A percentile compares a stretch with the other conserved stretches of the same genome.
Evolutionary conservation across 1,140 invertebrate species (phyloP).

Genomic region (Wiebesia pumilae): DNA sequence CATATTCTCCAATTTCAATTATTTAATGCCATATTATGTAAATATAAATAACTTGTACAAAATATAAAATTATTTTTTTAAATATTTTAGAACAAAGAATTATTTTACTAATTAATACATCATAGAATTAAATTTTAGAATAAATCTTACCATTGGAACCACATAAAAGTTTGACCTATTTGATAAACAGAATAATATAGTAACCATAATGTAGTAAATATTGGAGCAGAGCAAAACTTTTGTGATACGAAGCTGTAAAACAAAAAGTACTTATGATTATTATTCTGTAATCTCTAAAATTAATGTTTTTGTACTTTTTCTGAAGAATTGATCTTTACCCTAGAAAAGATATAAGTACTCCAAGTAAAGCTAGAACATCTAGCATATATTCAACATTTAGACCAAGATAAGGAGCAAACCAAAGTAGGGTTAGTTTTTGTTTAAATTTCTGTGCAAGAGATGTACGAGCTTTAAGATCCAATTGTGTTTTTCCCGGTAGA

Average conservation of each 20-base stretch:
- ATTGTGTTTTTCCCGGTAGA: constrained; percentile 80
- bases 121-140: not conserved
- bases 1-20: no score
- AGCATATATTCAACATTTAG: constrained; percentile 82
- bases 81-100: no score
- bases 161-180: constrained; percentile 86
- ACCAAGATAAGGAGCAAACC: constrained; percentile 81
- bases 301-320: not conserved
- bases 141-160: constrained; percentile 83
- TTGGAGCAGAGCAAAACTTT: constrained; percentile 78
- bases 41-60: no score
- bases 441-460: constrained; percentile 76
- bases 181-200: constrained; percentile 86
- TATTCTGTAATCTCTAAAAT: not conserved
- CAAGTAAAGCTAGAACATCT: constrained; percentile 82
- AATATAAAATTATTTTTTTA: no score
- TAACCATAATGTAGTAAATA: constrained; percentile 82
- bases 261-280: constrained; percentile 16
- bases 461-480: constrained; percentile 74
- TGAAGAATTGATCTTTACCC: constrained; percentile 72
- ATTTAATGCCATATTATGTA: no score
- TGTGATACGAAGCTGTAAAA: constrained; percentile 80
- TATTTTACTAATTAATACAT: no score
- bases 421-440: constrained; percentile 83
- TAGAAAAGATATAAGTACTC: constrained; percentile 80